Percentiles rank a stretch among this genome's conserved stretches.
Evolutionary conservation across 2,888 invertebrate genomes (phyloP).

Genomic region (Drosophila colorata): DNA sequence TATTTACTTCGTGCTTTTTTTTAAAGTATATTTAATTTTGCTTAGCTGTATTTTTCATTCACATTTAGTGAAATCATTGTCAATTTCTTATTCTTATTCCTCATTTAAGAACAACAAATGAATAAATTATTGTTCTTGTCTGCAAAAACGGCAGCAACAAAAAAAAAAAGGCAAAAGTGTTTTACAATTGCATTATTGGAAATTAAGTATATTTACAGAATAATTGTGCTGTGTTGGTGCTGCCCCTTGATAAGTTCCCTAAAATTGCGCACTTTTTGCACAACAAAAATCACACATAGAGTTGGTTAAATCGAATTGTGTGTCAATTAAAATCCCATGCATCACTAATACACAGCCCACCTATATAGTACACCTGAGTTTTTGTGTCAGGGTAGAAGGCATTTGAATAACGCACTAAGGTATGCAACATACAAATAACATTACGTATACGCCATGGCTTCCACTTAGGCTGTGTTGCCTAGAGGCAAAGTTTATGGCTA

Average conservation of each 20-base stretch:
- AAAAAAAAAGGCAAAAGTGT: too few species aligned
- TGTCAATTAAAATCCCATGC: not conserved
- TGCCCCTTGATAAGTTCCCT: not conserved
- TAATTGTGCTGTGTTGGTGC: too few species aligned
- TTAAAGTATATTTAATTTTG: too few species aligned
- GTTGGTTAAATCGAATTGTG: not conserved
- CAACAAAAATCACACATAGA: not conserved
- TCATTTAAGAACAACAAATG: too few species aligned
- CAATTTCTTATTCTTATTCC: too few species aligned
- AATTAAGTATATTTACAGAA: too few species aligned
- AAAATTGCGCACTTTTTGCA: not conserved
- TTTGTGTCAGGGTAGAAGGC: conserved; percentile 34
- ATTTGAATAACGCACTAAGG: conserved; percentile 62
- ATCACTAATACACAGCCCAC: not conserved
- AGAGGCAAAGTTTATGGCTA: conserved; percentile 40
- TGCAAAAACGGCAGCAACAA: too few species aligned
- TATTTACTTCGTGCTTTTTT: too few species aligned
- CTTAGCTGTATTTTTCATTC: too few species aligned
- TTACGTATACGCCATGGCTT: conserved; percentile 62
- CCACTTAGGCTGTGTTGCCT: conserved; percentile 17
- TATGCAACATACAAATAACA: conserved; percentile 50
- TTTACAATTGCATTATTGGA: too few species aligned
- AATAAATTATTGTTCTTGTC: too few species aligned
- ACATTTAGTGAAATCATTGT: too few species aligned
- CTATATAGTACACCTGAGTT: not conserved